Conservation (phyloP, 2,888 invertebrate species). For the Agonopterix subpropinquella region DNA sequence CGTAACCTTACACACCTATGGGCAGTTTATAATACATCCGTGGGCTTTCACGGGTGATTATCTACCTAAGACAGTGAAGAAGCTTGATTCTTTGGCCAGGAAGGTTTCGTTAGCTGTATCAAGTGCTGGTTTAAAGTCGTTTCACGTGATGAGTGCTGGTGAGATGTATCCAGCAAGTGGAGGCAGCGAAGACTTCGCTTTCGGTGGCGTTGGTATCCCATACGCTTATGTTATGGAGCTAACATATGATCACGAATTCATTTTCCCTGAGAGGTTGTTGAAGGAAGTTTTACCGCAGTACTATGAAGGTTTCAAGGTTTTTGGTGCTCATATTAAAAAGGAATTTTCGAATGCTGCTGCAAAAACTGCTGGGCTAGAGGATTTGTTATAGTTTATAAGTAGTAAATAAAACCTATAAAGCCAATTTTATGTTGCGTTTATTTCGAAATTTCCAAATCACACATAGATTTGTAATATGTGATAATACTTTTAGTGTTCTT, state of each 20-base stretch:
- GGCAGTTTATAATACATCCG: slow-evolving; percentile 77
- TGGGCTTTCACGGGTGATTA: slow-evolving; percentile 75
- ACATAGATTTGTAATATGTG: too few species aligned
- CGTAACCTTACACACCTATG: slow-evolving; percentile 82
- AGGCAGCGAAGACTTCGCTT: slow-evolving; percentile 78
- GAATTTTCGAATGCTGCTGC: slow-evolving; percentile 26
- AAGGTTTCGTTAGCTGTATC: slow-evolving; percentile 53
- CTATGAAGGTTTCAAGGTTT: slow-evolving; percentile 53
- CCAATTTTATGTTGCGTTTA: too few species aligned
- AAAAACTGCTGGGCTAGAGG: too few species aligned
- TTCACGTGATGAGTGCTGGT: slow-evolving; percentile 63
- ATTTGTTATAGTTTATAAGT: too few species aligned
- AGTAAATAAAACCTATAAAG: too few species aligned
- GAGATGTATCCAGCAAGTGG: slow-evolving; percentile 78
- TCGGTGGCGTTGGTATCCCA: slow-evolving; percentile 67
- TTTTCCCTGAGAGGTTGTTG: slow-evolving; percentile 74
- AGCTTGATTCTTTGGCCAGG: slow-evolving; percentile 54
- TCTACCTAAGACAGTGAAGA: slow-evolving; percentile 64
- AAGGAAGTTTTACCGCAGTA: slow-evolving; percentile 42
- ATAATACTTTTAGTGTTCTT: too few species aligned
- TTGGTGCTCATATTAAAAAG: slow-evolving; percentile 39
- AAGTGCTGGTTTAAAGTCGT: slow-evolving; percentile 58
- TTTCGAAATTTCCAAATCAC: too few species aligned
- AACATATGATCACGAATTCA: slow-evolving; percentile 77
- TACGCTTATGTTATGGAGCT: slow-evolving; percentile 78